phyloP scores from a whole-genome alignment of 2,113 vertebrate species.

The Hyperopisus bebe region DNA sequence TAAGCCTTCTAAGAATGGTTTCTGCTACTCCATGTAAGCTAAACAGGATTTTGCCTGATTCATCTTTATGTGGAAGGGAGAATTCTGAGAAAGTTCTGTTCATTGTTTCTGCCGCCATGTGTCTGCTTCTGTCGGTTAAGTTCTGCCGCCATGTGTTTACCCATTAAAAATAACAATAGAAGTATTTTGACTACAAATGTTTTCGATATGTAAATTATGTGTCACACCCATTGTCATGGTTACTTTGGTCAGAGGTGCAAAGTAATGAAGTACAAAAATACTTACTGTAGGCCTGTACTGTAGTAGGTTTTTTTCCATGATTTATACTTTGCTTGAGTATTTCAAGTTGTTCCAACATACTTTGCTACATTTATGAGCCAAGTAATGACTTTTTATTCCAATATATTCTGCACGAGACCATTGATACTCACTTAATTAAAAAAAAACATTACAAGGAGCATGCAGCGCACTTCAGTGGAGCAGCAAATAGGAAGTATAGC shows the following conservation, averaged over 20 bases:
- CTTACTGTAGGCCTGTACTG: no score
- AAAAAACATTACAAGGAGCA: neutral
- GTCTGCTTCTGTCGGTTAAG: neutral
- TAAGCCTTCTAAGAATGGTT: neutral
- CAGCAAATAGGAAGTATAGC: neutral
- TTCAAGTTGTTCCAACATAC: neutral
- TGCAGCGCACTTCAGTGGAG: neutral
- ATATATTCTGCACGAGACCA: neutral
- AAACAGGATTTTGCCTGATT: neutral
- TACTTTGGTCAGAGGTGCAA: neutral
- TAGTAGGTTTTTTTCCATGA: no score
- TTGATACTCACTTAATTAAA: neutral
- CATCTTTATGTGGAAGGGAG: neutral
- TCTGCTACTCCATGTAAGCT: neutral
- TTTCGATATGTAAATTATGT: neutral
- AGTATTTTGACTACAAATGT: neutral
- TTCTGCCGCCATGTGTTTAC: neutral
- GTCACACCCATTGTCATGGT: neutral
- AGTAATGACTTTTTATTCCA: neutral
- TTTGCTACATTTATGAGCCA: neutral
- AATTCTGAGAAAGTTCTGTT: neutral
- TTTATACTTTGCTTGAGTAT: no score
- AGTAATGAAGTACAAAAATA: neutral
- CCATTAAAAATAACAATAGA: neutral
- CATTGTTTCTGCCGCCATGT: neutral